Evolutionary conservation across 2,113 vertebrate species (phyloP), one percentile per base, ranked within the genome.

Genomic region (Callipepla squamata): DNA sequence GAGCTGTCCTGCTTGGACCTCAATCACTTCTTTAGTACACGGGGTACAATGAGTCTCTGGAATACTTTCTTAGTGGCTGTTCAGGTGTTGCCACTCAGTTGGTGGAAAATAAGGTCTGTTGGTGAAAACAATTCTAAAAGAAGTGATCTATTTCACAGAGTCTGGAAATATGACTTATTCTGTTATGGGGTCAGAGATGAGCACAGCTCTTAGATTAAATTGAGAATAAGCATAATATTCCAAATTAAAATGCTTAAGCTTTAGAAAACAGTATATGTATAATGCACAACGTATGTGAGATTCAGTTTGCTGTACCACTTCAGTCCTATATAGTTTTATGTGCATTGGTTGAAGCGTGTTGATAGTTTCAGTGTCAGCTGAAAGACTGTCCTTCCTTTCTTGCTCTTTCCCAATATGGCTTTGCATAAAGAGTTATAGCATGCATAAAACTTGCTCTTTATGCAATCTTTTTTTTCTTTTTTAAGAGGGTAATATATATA

Each of bases 381-480:
- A 28, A 89, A 85, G 22, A 63, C 13, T 23, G 62, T 22, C 45
- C 13, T 4, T 11, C 22, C 13, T 50, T 61, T 78, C 45, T 47
- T 28, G 21, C 22, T 66, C 14, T 87, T 70, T 48, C 12, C 42
- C 59, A 85, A 1, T 26, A 5, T 15, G 50, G 50, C 21, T 85
- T 62, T 50, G 30, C 75, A 50, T 26, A 28, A 69, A n/a, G n/a
- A 80, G n/a, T 21, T 69, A 7, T n/a, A 61, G 48, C 68, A 72
- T 87, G 76, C 88, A 92, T 67, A 66, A 83, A 94, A 83, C 11
- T 85, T 69, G 13, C 8, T 48, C 80, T 95, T 87, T 87, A 85
- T 92, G 68, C 79, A 51, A 0, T 68, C 34, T 36, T 86, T 80
- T 51, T 42, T 40, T 40, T 11, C n/a, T 36, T 36, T 36, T 36